Conservation (phyloP, 2,797 vertebrate species). For the Sebastolobus alascanus region DNA sequence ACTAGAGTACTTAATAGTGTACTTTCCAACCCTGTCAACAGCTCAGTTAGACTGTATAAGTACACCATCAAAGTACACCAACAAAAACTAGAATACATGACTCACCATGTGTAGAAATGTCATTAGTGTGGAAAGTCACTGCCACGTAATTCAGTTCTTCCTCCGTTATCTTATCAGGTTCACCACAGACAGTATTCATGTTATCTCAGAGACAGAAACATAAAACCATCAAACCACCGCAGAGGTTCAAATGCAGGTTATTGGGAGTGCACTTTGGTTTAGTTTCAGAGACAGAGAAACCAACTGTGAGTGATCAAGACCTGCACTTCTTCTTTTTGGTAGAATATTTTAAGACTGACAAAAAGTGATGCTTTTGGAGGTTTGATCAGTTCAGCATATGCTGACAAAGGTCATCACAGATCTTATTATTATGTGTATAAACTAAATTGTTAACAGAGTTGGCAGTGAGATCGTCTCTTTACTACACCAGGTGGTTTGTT, state of each 20-base stretch:
- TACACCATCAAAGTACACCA: not conserved
- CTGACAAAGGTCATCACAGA: not conserved
- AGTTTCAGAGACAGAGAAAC: rapidly evolving
- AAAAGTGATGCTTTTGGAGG: not conserved
- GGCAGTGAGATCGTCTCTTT: not conserved
- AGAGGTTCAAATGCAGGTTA: rapidly evolving
- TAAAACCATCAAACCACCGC: not conserved
- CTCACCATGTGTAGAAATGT: slow-evolving; percentile 35
- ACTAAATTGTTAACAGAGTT: not conserved
- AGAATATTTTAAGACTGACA: not conserved
- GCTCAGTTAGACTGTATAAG: not conserved
- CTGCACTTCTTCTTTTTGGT: slow-evolving; percentile 36
- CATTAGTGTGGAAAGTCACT: slow-evolving; percentile 41
- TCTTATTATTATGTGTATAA: not conserved
- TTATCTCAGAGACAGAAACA: not conserved
- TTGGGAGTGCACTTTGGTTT: not conserved
- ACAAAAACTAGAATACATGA: not conserved
- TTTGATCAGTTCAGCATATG: not conserved
- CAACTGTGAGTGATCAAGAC: rapidly evolving
- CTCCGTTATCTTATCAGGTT: slow-evolving; percentile 43
- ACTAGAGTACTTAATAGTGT: not conserved
- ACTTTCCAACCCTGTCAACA: not conserved
- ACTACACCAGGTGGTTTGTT: not conserved
- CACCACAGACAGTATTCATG: too few species aligned
- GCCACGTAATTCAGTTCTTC: slow-evolving; percentile 66